These are phyloP conservation scores for Branchipolynoe longqiensis DNA, from an alignment of 2,888 invertebrate species.

Conservation along the genomic window DNA sequence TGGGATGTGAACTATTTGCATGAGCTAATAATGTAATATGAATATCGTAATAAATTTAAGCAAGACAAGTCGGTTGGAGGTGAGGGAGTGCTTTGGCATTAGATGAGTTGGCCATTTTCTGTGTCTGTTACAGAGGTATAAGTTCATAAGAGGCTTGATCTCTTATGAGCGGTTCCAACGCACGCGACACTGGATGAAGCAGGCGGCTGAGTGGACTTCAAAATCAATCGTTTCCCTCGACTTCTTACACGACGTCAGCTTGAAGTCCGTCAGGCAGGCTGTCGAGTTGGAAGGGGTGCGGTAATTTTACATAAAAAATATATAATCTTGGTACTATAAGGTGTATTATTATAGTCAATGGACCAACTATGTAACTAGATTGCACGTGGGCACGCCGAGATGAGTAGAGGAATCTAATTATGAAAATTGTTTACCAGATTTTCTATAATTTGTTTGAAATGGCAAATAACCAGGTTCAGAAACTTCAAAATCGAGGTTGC, in stretches of 20 bases:
- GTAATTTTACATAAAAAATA: too few species aligned
- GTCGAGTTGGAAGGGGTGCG: constrained; percentile 70
- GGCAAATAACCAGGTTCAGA: not conserved
- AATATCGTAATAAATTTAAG: too few species aligned
- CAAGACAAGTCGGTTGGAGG: too few species aligned
- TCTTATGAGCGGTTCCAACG: constrained; percentile 69
- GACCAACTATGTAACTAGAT: too few species aligned
- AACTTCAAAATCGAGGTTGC: not conserved
- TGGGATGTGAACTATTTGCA: too few species aligned
- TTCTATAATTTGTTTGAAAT: not conserved
- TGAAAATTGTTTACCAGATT: not conserved
- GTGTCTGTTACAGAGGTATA: constrained; percentile 67
- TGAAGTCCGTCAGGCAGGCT: constrained; percentile 71
- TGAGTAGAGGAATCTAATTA: too few species aligned
- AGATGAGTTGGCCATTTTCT: too few species aligned
- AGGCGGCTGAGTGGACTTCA: constrained; percentile 73
- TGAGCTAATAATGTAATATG: too few species aligned
- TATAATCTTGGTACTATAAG: not conserved
- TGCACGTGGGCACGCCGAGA: too few species aligned
- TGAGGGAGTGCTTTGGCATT: too few species aligned
- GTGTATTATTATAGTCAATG: not conserved
- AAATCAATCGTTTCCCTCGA: constrained; percentile 72
- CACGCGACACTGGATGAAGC: constrained; percentile 70
- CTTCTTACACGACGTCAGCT: constrained; percentile 65
- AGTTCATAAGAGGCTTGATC: constrained; percentile 71